Percentiles rank a stretch among this genome's conserved stretches.
Evolutionary conservation across 2,888 invertebrate genomes (phyloP).

Genomic region (Perithous albicinctus): DNA sequence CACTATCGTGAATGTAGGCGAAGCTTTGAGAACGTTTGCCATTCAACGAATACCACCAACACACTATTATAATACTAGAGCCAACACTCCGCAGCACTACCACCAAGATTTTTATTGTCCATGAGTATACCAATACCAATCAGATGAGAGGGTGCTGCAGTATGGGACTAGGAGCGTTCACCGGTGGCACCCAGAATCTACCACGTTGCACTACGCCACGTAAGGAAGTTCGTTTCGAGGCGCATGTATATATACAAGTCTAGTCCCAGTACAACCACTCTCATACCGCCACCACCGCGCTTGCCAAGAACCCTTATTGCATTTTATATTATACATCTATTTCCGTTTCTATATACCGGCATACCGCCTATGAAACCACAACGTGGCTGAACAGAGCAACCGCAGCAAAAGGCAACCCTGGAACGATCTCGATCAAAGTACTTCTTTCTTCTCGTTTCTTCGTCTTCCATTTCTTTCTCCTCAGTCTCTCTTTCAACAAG

Average conservation of each 20-base stretch:
- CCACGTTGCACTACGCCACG: conserved; percentile 9
- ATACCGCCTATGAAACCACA: conserved; percentile 21
- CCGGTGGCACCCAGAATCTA: conserved; percentile 44
- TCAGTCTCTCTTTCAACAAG: conserved; percentile 13
- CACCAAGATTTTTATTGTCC: conserved; percentile 63
- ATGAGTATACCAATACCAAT: conserved; percentile 59
- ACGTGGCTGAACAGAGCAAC: conserved; percentile 33
- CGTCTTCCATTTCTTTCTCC: background rate
- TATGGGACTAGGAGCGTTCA: conserved; percentile 33
- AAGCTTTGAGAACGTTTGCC: conserved; percentile 52
- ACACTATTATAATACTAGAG: conserved; percentile 62
- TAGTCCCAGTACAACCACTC: conserved; percentile 48
- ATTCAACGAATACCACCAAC: conserved; percentile 48
- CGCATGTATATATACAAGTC: conserved; percentile 46
- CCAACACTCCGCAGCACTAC: conserved; percentile 52
- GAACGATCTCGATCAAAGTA: conserved; percentile 58
- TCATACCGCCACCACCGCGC: conserved; percentile 67
- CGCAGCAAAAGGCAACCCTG: conserved; percentile 51
- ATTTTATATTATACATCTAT: conserved; percentile 80
- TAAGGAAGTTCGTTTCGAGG: conserved; percentile 43
- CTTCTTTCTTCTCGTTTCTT: conserved; percentile 12
- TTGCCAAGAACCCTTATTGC: conserved; percentile 80
- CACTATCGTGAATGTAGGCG: conserved; percentile 48
- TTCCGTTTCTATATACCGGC: conserved; percentile 67
- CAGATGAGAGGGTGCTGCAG: conserved; percentile 37